Evolutionary conservation across 2,797 vertebrate genomes (phyloP).

Genomic region (Mus minutoides): DNA sequence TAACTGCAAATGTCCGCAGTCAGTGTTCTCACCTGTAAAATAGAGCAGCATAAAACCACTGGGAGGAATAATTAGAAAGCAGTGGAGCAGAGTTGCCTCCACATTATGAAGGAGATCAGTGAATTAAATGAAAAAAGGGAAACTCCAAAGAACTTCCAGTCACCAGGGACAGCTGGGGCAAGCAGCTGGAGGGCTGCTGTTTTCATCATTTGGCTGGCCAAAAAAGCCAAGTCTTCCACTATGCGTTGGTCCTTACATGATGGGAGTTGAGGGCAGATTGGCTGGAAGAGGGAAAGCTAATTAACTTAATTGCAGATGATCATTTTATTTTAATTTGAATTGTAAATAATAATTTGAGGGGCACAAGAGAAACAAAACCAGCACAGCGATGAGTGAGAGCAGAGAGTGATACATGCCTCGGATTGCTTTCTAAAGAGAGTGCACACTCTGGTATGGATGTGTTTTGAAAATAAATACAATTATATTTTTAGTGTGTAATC

Average conservation of each 20-base stretch:
- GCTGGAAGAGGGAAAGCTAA: not conserved
- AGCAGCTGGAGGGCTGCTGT: rapidly evolving
- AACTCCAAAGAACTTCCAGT: not conserved
- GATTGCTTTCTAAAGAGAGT: conserved; percentile 28
- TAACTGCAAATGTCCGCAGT: not conserved
- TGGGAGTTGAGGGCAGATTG: not conserved
- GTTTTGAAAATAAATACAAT: conserved; percentile 15
- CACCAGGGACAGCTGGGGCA: not conserved
- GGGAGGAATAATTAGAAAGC: not conserved
- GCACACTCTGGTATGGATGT: not conserved
- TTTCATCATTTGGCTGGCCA: not conserved
- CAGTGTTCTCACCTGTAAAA: conserved; percentile 26
- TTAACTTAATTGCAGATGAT: not conserved
- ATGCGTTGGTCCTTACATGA: not conserved
- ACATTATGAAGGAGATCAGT: not conserved
- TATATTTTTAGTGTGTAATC: not conserved
- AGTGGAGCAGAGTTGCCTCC: not conserved
- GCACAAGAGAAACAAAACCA: not conserved
- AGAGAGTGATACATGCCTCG: not conserved
- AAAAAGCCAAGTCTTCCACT: not conserved
- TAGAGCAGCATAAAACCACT: not conserved
- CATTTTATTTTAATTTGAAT: not conserved
- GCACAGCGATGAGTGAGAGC: not conserved
- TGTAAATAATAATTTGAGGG: not conserved
- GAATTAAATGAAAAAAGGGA: not conserved